Evolutionary conservation across 2,888 invertebrate genomes (phyloP), one percentile per base, ranked within the genome.

Genomic region (Pocota personata): DNA sequence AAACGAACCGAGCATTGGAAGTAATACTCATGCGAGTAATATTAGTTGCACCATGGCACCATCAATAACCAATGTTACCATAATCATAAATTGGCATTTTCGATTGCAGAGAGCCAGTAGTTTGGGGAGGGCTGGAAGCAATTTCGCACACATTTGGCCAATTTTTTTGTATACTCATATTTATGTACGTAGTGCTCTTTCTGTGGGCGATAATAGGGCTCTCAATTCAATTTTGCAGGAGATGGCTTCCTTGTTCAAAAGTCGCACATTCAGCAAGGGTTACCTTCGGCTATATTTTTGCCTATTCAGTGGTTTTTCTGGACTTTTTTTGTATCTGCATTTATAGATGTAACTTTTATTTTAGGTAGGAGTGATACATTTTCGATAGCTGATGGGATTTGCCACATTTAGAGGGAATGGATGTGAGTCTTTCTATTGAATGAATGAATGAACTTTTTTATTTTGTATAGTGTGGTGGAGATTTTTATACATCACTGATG

Each of bases 11-110:
- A n/a, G n/a, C n/a, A 19, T 21, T 50, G 57, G 37, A 76, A 58
- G 48, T 46, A 46, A 60, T 16, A 67, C 35, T 52, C 66, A 60
- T 43, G 75, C 72, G 64, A 55, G 72, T 50, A 57, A 69, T 84
- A 84, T 80, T 71, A 71, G 84, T 76, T 84, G 80, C 75, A 66
- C 64, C 52, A 40, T 67, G 66, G 64, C 73, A 35, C 84, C 80
- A 84, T 80, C 80, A 84, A 84, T 84, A 80, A 75, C 80, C 75
- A 80, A 75, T 80, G 84, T 75, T 75, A 66, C 84, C 84, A 84
- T 76, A 80, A 79, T 80, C 84, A 84, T 84, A 84, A 84, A 84
- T 84, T 84, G 69, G 73, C 19, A 69, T 75, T 75, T 79, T 83
- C 35, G 60, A 40, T 43, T 73, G 19, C 48, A 30, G 7, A 27